phyloP scores from a whole-genome alignment of 2,113 vertebrate species.

The Oryzias curvinotus region DNA sequence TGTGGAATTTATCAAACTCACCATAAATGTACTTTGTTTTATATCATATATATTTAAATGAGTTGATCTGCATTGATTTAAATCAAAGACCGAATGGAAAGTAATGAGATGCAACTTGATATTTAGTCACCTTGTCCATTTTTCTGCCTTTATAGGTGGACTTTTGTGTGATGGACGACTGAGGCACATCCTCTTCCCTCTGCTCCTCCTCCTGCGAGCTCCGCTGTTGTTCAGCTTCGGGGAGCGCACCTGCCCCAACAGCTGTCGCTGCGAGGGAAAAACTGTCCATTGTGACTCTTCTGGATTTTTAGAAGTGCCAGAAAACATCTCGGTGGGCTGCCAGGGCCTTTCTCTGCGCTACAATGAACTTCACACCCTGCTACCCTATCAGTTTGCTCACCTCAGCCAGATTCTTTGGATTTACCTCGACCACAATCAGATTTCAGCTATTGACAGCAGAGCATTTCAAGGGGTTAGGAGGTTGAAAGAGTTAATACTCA shows the following conservation, averaged over 20 bases:
- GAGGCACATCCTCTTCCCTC: constrained; percentile 81
- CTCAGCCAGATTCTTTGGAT: constrained; percentile 98
- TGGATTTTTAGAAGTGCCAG: constrained; percentile 90
- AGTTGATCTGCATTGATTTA: too few relatives aligned
- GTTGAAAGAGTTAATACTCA: constrained; percentile 96
- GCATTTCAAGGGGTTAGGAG: constrained; percentile 94
- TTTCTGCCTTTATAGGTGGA: constrained; percentile 59
- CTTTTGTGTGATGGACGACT: constrained; percentile 67
- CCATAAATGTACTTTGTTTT: too few relatives aligned
- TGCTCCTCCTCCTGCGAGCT: constrained; percentile 80
- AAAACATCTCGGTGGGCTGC: constrained; percentile 93
- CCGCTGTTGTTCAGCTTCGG: constrained; percentile 81
- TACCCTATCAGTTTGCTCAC: constrained; percentile 94
- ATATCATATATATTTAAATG: too few relatives aligned
- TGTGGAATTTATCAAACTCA: too few relatives aligned
- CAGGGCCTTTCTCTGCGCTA: constrained; percentile 95
- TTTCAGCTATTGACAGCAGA: constrained; percentile 89
- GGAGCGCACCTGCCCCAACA: constrained; percentile 92
- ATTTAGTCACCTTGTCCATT: background rate
- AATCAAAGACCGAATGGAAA: too few relatives aligned
- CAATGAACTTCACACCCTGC: constrained; percentile 93
- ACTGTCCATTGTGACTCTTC: constrained; percentile 98
- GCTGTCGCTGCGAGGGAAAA: constrained; percentile 95
- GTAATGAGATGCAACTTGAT: background rate
- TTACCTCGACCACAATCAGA: constrained; percentile 97